Conservation (phyloP, 1,140 invertebrate genomes). For the Alviniconcha marisindica region DNA sequence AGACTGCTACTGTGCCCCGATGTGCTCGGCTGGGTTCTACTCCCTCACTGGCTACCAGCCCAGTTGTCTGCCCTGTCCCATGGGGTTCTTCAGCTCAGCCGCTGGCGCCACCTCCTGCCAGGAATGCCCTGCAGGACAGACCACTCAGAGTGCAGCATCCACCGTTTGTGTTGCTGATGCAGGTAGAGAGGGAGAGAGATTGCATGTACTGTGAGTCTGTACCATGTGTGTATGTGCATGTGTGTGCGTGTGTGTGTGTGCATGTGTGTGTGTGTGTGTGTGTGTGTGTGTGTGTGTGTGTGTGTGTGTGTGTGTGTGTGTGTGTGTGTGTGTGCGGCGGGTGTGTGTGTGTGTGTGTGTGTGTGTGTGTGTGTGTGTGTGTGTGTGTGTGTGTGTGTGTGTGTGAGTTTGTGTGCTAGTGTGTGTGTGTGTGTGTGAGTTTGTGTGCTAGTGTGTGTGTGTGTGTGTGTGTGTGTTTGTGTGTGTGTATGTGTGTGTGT, state of each 20-base stretch:
- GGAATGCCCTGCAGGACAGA: constrained; percentile 42
- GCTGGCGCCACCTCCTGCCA: constrained; percentile 44
- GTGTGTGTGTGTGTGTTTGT: background rate
- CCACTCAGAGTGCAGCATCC: constrained; percentile 32
- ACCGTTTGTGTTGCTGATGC: constrained; percentile 32
- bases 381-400: too few relatives aligned
- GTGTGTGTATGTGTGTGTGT: background rate
- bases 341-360: too few relatives aligned
- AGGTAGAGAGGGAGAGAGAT: too few relatives aligned
- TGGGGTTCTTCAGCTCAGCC: constrained; percentile 45
- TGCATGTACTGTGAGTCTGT: too few relatives aligned
- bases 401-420: too few relatives aligned
- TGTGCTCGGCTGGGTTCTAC: constrained; percentile 44
- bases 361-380: too few relatives aligned
- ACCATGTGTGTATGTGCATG: too few relatives aligned
- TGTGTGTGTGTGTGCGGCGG: background rate
- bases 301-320: background rate
- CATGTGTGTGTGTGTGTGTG: constrained; percentile 10
- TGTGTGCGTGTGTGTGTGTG: background rate
- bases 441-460: too few relatives aligned
- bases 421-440: too few relatives aligned
- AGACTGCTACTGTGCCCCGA: constrained; percentile 44
- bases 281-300: constrained; percentile 10
- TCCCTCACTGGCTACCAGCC: constrained; percentile 50
- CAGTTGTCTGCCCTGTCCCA: constrained; percentile 48